Evolutionary conservation across 2,797 vertebrate species (phyloP).

Genomic region (Anolis apletophallus): DNA sequence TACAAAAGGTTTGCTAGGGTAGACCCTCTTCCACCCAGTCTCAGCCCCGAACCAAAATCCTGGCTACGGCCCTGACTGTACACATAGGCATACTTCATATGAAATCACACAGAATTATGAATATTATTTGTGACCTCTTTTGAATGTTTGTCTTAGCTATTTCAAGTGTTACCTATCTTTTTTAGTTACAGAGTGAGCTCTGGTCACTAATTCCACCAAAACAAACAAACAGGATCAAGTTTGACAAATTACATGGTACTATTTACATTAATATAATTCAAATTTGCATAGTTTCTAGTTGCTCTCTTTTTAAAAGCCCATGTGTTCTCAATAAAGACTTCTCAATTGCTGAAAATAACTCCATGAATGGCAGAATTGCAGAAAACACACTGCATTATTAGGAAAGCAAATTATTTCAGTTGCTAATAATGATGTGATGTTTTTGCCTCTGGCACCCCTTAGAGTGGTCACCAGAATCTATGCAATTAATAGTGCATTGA

Average conservation of each 20-base stretch:
- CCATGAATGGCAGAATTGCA: slow-evolving; percentile 38
- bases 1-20: too few species aligned
- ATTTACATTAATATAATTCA: slow-evolving; percentile 54
- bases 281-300: slow-evolving; percentile 62
- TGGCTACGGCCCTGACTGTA: too few species aligned
- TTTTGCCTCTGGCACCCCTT: slow-evolving; percentile 35
- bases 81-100: too few species aligned
- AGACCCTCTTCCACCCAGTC: too few species aligned
- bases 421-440: slow-evolving; percentile 43
- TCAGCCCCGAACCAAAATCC: too few species aligned
- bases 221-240: slow-evolving; percentile 30
- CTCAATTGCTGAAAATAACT: slow-evolving; percentile 39
- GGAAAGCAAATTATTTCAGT: slow-evolving; percentile 39
- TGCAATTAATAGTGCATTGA: slow-evolving; percentile 36
- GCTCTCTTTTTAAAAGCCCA: slow-evolving; percentile 57
- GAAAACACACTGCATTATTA: slow-evolving; percentile 20
- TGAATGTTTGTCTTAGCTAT: too few species aligned
- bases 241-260: neutral
- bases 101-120: too few species aligned
- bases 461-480: slow-evolving; percentile 34
- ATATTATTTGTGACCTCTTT: neutral
- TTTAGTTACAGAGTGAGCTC: neutral
- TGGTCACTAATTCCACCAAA: slow-evolving; percentile 32
- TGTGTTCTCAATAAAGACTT: slow-evolving; percentile 33
- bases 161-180: neutral